Evolutionary conservation across 2,113 vertebrate genomes (phyloP).

Genomic region (Mesitornis unicolor): DNA sequence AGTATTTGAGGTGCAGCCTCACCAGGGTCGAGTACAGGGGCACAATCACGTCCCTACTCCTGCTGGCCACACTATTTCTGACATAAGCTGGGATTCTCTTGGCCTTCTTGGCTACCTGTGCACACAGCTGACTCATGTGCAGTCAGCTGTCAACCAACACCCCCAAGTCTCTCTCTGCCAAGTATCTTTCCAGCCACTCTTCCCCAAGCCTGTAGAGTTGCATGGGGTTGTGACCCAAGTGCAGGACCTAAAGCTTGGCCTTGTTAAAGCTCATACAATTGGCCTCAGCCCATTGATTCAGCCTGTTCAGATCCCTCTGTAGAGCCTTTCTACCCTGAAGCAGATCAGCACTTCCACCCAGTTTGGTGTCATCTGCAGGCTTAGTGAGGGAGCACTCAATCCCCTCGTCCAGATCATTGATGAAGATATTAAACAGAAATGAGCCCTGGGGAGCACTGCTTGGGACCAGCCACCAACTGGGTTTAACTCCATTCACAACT

Average conservation of each 20-base stretch:
- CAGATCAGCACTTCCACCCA: too few species aligned
- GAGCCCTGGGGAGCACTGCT: not conserved
- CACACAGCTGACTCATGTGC: not conserved
- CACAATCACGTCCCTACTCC: rapidly evolving
- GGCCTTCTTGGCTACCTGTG: not conserved
- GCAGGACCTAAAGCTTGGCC: not conserved
- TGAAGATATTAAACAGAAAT: not conserved
- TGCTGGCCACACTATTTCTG: not conserved
- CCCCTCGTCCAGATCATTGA: not conserved
- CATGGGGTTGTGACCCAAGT: not conserved
- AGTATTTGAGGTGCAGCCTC: rapidly evolving
- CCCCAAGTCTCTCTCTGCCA: rapidly evolving
- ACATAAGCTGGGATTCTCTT: not conserved
- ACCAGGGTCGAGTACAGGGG: not conserved
- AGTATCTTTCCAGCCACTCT: not conserved
- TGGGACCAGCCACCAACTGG: not conserved
- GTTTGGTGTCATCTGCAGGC: not conserved
- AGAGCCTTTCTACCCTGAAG: too few species aligned
- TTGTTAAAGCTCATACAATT: not conserved
- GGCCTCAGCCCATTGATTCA: not conserved
- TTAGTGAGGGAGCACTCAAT: not conserved
- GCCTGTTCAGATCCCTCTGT: not conserved
- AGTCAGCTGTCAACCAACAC: rapidly evolving
- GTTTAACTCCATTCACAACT: too few species aligned
- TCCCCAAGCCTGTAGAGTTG: not conserved